A percentile compares a stretch with the other conserved stretches of the same genome.
phyloP scores from a whole-genome alignment of 2,888 invertebrate genomes.

The Argynnis bischoffii region DNA sequence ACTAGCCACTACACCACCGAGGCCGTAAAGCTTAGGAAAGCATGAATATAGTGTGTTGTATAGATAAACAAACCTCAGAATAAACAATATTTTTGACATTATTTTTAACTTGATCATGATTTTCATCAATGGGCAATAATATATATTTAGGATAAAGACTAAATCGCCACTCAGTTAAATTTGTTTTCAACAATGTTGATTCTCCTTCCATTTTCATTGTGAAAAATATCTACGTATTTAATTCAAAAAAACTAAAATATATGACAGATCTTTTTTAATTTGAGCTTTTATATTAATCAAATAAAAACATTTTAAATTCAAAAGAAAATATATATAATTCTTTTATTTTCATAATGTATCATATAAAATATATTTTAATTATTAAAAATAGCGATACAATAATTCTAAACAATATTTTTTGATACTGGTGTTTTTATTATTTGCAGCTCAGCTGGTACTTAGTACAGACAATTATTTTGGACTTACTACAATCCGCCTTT shows the following conservation, averaged over 20 bases:
- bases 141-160: slow-evolving; percentile 76
- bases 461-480: neutral
- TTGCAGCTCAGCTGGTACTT: no score
- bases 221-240: slow-evolving; percentile 17
- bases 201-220: slow-evolving; percentile 75
- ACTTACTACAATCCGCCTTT: slow-evolving; percentile 3
- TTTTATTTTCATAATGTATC: no score
- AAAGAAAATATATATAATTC: no score
- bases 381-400: no score
- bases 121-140: slow-evolving; percentile 81
- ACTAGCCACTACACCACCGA: no score
- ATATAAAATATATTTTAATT: no score
- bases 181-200: slow-evolving; percentile 58
- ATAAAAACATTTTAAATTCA: no score
- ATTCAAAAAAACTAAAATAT: neutral
- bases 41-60: no score
- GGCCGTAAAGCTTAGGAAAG: no score
- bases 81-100: slow-evolving; percentile 83
- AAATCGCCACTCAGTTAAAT: slow-evolving; percentile 75
- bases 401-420: no score
- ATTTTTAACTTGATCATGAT: slow-evolving; percentile 74
- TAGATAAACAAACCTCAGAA: slow-evolving; percentile 69
- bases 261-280: neutral
- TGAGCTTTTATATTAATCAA: no score
- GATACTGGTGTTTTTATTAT: no score